Conservation (phyloP, 2,888 invertebrate species). For the Diarsia brunnea region DNA sequence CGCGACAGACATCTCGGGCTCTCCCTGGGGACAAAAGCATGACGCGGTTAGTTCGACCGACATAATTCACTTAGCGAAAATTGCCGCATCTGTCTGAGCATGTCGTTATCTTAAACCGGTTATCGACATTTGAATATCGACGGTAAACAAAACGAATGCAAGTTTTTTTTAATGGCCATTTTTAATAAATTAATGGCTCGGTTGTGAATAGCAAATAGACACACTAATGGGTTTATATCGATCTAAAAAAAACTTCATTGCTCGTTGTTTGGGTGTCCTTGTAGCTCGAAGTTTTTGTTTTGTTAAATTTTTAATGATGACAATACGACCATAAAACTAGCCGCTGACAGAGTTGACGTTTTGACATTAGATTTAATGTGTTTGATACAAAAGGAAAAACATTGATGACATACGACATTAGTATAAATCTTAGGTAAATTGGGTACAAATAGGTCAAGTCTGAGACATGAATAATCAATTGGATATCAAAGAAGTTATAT, state of each 20-base stretch:
- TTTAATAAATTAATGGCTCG: conserved; percentile 71
- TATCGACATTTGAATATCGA: conserved; percentile 76
- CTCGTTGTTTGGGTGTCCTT: conserved; percentile 61
- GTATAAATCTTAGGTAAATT: conserved; percentile 62
- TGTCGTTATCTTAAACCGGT: conserved; percentile 71
- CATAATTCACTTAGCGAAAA: conserved; percentile 73
- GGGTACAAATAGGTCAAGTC: conserved; percentile 64
- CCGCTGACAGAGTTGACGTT: conserved; percentile 41
- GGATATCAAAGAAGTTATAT: conserved; percentile 61
- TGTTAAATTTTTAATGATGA: conserved; percentile 48
- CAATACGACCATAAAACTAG: conserved; percentile 44
- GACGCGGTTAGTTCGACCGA: conserved; percentile 71
- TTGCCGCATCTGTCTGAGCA: conserved; percentile 59
- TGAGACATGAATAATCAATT: conserved; percentile 65
- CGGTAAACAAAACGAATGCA: conserved; percentile 72
- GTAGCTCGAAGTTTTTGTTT: conserved; percentile 47
- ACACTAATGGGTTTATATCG: conserved; percentile 63
- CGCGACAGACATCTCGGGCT: conserved; percentile 96
- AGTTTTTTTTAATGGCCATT: conserved; percentile 68
- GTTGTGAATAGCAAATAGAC: conserved; percentile 71
- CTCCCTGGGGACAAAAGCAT: conserved; percentile 92
- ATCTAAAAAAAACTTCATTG: conserved; percentile 59
- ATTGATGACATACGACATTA: conserved; percentile 46
- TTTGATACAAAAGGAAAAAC: conserved; percentile 51
- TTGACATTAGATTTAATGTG: conserved; percentile 48